phyloP scores from a whole-genome alignment of 37 sponge, comb jelly and placozoan genomes.

The Cladorhizidae sp. region DNA sequence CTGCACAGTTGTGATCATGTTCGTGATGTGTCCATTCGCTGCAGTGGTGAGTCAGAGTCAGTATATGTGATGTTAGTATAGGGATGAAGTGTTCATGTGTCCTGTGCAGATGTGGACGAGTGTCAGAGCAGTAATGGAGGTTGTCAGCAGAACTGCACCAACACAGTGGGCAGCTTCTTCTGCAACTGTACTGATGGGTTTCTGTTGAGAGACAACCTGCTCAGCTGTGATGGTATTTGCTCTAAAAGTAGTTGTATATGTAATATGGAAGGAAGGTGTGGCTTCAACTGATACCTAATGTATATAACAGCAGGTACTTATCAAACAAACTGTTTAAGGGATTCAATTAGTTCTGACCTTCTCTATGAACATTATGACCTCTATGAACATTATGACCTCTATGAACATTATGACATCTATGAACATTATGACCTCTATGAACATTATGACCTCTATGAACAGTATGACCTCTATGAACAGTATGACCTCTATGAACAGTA shows the following conservation, averaged over 20 bases:
- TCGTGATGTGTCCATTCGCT: conserved; percentile 28
- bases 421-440: no score
- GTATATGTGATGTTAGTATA: neutral
- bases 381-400: neutral
- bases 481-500: no score
- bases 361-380: conserved; percentile 8
- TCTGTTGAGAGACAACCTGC: neutral
- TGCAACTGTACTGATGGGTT: conserved; percentile 32
- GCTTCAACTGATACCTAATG: no score
- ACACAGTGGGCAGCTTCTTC: conserved; percentile 21
- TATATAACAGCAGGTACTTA: no score
- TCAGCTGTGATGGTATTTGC: neutral
- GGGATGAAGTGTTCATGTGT: neutral
- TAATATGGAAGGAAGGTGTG: neutral
- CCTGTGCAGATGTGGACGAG: conserved; percentile 29
- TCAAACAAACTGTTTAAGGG: no score
- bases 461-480: no score
- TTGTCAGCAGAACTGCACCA: conserved; percentile 30
- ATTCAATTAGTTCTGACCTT: neutral
- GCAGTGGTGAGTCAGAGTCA: conserved; percentile 3
- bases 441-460: no score
- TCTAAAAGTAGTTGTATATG: neutral
- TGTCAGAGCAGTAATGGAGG: conserved; percentile 26
- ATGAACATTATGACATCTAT: neutral
- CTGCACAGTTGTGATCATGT: conserved; percentile 10